Evolutionary conservation across 2,113 vertebrate species (phyloP).

Genomic region (Nematolebias whitei): DNA sequence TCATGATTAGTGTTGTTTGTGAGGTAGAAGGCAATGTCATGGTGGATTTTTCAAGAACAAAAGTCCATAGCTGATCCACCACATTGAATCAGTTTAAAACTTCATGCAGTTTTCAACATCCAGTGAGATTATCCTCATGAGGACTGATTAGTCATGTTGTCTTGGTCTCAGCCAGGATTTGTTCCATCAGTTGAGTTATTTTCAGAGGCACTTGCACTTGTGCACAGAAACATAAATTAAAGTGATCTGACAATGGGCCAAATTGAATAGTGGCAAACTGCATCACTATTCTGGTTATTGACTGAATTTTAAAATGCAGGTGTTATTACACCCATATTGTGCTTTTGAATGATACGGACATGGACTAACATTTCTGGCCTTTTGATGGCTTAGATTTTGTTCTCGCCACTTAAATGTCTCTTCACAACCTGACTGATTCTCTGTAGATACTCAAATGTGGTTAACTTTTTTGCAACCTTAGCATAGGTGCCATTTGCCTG

Average conservation of each 20-base stretch:
- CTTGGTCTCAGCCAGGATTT: conserved; percentile 37
- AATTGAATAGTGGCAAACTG: background rate
- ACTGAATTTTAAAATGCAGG: background rate
- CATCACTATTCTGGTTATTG: background rate
- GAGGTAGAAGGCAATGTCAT: background rate
- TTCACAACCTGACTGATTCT: too few relatives aligned
- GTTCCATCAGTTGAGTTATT: conserved; percentile 39
- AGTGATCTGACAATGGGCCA: background rate
- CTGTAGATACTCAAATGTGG: too few relatives aligned
- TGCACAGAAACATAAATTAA: background rate
- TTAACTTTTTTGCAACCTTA: too few relatives aligned
- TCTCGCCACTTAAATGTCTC: too few relatives aligned
- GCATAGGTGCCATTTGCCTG: too few relatives aligned
- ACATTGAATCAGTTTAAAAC: conserved; percentile 22
- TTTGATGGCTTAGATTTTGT: too few relatives aligned
- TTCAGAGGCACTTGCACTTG: background rate
- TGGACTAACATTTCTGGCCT: too few relatives aligned
- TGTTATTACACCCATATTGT: too few relatives aligned
- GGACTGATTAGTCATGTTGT: conserved; percentile 58
- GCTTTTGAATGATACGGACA: too few relatives aligned
- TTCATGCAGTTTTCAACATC: conserved; percentile 15
- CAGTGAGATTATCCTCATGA: conserved; percentile 34
- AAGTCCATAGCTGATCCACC: conserved; percentile 32
- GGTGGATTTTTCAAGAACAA: conserved; percentile 15
- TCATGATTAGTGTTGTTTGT: too few relatives aligned